Evolutionary conservation across 2,888 invertebrate species (phyloP).

Genomic region (Nomada ruficornis): DNA sequence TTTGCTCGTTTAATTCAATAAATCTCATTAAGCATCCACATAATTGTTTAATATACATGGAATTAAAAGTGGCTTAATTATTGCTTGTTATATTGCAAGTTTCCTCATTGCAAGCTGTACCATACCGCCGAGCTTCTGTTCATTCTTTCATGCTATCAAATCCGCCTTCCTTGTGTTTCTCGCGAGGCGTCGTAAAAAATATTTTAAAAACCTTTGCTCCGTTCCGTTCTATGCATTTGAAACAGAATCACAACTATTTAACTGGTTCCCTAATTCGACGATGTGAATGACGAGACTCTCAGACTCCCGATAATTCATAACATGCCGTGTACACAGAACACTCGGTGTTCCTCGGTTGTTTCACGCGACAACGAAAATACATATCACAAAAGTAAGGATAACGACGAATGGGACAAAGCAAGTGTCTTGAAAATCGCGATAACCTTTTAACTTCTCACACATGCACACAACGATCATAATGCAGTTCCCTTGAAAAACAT

Average conservation of each 20-base stretch:
- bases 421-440: constrained; percentile 28
- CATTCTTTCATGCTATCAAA: constrained; percentile 43
- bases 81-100: constrained; percentile 84
- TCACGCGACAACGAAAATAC: constrained; percentile 32
- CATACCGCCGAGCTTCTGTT: constrained; percentile 73
- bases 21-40: constrained; percentile 83
- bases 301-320: constrained; percentile 48
- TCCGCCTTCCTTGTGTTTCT: constrained; percentile 35
- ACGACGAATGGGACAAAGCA: constrained; percentile 41
- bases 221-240: constrained; percentile 18
- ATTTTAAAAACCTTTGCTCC: constrained; percentile 43
- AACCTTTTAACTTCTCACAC: constrained; percentile 20
- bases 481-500: constrained; percentile 15
- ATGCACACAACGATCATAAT: constrained; percentile 40
- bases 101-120: constrained; percentile 78
- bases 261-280: constrained; percentile 29
- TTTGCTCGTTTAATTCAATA: constrained; percentile 80
- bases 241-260: constrained; percentile 39
- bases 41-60: constrained; percentile 83
- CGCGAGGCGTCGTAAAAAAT: constrained; percentile 60
- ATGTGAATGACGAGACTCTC: constrained; percentile 52
- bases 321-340: constrained; percentile 51
- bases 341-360: constrained; percentile 39
- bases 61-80: constrained; percentile 83
- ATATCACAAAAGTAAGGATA: constrained; percentile 40